phyloP scores from a whole-genome alignment of 2,797 vertebrate species.

The Neopelma chrysocephalum region DNA sequence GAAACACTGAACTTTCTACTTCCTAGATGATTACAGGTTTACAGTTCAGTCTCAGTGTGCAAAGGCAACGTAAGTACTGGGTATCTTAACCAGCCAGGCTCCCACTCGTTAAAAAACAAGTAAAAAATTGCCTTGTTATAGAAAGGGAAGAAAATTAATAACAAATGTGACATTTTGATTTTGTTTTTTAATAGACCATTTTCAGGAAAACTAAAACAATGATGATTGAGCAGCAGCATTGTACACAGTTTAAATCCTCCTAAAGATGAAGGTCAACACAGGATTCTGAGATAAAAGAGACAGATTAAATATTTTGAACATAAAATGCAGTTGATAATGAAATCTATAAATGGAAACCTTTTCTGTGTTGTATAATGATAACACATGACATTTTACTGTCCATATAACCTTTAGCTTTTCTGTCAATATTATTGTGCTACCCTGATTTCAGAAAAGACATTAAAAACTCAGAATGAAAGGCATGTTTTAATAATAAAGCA shows the following conservation, averaged over 20 bases:
- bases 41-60: background rate
- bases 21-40: background rate
- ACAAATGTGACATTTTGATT: background rate
- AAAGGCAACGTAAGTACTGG: background rate
- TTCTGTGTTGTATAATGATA: conserved; percentile 28
- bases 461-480: conserved; percentile 23
- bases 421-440: conserved; percentile 26
- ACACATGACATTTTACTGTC: conserved; percentile 53
- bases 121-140: background rate
- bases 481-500: conserved; percentile 45
- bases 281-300: conserved; percentile 15
- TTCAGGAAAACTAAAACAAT: conserved; percentile 39
- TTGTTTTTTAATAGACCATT: background rate
- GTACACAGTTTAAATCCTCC: conserved; percentile 3
- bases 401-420: conserved; percentile 40
- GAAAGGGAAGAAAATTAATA: background rate
- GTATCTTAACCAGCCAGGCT: background rate
- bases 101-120: background rate
- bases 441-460: conserved; percentile 22
- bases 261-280: conserved; percentile 22
- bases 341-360: conserved; percentile 54
- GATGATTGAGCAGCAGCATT: background rate
- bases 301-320: conserved; percentile 49
- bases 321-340: conserved; percentile 42
- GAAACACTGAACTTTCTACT: background rate